Conservation (phyloP, 2,113 vertebrate species). For the Takifugu bimaculatus region DNA sequence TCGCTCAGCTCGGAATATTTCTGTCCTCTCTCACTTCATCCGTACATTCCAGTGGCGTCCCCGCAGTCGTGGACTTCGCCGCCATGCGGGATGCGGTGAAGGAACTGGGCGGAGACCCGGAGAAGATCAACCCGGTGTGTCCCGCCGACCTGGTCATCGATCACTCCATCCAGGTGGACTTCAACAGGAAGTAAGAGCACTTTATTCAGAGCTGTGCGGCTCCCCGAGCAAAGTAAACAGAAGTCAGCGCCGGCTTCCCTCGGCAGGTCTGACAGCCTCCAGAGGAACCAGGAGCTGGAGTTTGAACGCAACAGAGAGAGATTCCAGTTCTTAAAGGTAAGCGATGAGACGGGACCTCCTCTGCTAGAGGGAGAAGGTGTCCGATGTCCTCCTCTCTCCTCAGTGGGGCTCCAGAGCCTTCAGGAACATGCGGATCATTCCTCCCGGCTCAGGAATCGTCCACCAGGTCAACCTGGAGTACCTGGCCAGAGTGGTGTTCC, state of each 20-base stretch:
- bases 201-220: not conserved
- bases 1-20: no score
- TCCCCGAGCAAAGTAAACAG: not conserved
- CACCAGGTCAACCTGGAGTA: constrained; percentile 98
- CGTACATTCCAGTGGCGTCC: constrained; percentile 82
- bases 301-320: constrained; percentile 96
- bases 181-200: constrained; percentile 85
- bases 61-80: constrained; percentile 96
- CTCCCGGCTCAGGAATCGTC: constrained; percentile 94
- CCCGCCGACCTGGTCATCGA: constrained; percentile 97
- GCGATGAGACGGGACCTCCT: no score
- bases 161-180: constrained; percentile 98
- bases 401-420: constrained; percentile 98
- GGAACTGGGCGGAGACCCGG: constrained; percentile 86
- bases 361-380: no score
- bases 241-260: not conserved
- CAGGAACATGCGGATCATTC: constrained; percentile 93
- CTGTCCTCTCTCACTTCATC: not conserved
- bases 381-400: constrained; percentile 10
- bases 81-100: constrained; percentile 96
- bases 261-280: constrained; percentile 87
- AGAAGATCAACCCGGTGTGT: constrained; percentile 94
- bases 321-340: constrained; percentile 97
- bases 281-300: constrained; percentile 96
- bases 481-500: constrained; percentile 90